Percentiles rank a stretch among this genome's conserved stretches.
These are phyloP conservation scores for Anabacerthia variegaticeps DNA, from an alignment of 2,797 vertebrate genomes.

Conservation along the genomic window DNA sequence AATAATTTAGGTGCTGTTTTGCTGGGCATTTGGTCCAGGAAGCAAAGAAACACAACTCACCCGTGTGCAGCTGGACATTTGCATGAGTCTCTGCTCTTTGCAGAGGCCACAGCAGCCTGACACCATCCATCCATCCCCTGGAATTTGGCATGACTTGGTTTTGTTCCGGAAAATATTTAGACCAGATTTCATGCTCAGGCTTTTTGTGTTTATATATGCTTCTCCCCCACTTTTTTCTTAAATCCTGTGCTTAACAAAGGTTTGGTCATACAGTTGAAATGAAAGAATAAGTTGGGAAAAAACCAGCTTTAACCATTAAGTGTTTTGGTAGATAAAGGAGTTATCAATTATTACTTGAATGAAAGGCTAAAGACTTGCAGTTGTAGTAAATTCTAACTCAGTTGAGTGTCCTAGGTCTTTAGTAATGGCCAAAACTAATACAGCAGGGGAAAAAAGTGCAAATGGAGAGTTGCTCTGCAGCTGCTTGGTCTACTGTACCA, in stretches of 20 bases:
- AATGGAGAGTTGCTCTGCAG: neutral
- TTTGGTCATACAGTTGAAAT: neutral
- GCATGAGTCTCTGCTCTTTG: neutral
- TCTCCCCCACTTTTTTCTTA: neutral
- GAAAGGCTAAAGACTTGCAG: neutral
- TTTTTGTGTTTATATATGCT: neutral
- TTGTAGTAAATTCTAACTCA: neutral
- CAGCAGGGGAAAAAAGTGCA: neutral
- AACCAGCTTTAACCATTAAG: fast-evolving
- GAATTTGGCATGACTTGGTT: neutral
- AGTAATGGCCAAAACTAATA: neutral
- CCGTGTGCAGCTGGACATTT: neutral
- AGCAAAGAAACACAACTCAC: neutral
- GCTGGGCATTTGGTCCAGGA: neutral
- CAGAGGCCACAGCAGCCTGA: neutral
- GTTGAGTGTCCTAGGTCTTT: neutral
- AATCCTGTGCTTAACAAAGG: neutral
- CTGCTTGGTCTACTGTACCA: neutral
- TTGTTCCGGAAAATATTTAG: neutral
- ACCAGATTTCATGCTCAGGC: neutral
- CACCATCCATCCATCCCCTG: neutral
- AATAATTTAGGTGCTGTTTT: neutral
- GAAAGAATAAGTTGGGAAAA: neutral
- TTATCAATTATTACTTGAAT: neutral
- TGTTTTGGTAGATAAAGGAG: neutral